Base-by-base conservation (phyloP, 2,113 vertebrate species). In the Numida meleagris region DNA sequence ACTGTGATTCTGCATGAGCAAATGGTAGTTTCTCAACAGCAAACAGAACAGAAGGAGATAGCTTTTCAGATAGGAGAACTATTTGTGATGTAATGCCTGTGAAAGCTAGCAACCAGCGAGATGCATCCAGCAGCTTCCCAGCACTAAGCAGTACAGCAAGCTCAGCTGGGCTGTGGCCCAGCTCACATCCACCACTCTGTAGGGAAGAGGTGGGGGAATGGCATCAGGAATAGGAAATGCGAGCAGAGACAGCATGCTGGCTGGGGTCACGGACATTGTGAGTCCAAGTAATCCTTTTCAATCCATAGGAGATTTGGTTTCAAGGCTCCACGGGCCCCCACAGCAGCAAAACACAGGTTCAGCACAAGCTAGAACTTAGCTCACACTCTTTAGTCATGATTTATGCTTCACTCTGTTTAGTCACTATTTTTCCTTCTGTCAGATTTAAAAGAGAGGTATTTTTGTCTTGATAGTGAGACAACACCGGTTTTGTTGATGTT, bases 241-340 rank as follows among this genome's bases (percentile, higher is more conserved):
- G 1, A 2, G 62, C 31, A 65, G n/a, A 3, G 4, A 7, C 5
- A 40, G 12, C 4, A 6, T 1, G 0, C 15, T 25, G 12, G 33
- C 25, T 50, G 18, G 6, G 19, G 19, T 36, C 3, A 61, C 5
- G 29, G 58, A 20, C 24, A 38, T 29, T n/a, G 42, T 19, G 27
- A 34, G 33, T 17, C 57, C 10, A 14, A 21, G 45, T 33, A 81
- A 20, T 12, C 5, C 4, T 1, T 12, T 31, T 2, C 23, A 23
- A 4, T 70, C 23, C 6, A 3, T 14, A 4, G 5, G 38, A 11
- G 34, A 3, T 4, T 50, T 24, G 6, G 14, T 29, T 51, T 57
- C 40, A 79, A 12, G 42, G 29, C 8, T 38, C 24, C 62, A 75
- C 29, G 2, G 12, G 27, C 3, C 1, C 2, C 6, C 27, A 68